Base-by-base conservation (phyloP, 2,797 vertebrate genomes). In the Todus mexicanus region DNA sequence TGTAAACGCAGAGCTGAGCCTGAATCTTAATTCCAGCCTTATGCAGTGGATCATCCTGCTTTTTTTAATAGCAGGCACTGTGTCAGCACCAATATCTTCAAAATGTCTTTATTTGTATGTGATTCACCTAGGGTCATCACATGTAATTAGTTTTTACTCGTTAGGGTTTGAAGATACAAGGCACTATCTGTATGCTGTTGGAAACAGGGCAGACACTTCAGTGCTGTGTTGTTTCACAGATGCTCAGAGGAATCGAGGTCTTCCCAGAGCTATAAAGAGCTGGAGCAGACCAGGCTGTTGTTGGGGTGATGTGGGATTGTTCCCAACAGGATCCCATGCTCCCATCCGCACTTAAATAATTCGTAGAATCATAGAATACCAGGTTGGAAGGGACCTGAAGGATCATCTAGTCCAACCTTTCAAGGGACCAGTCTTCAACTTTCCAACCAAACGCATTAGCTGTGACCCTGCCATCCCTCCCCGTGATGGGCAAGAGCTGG, bases 221-320 rank as follows among this genome's bases (percentile, higher is more conserved):
- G 65, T 93, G 81, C 84, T 48, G 42, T 82, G 57, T 80, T 89
- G n/a, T 94, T 92, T 89, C 78, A 35, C 23, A 72, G 69, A 59
- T 80, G 81, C 72, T 89, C 54, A n/a, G 25, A 94, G 84, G 78
- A 90, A 84, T 47, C 8, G 8, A 63, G 57, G 47, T 64, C 86
- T 94, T 91, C 87, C 45, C 65, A 45, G 75, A 74, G 70, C 72
- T 74, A 47, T 74, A 74, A 92, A 83, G 86, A 94, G 35, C 81
- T 88, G 75, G 53, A 91, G 51, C 53, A 87, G 64, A 65, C n/a
- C 42, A 89, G 74, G 61, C 7, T 2, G 57, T 71, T 83, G 69
- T 29, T 74, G 68, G 79, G 64, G 35, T 0, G 4, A 31, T 59
- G 60, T 69, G 60, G 72, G 75, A 91, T 95, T 1, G 0, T 31